Conservation (phyloP, 1,140 invertebrate genomes). For the Drosophila repleta region DNA sequence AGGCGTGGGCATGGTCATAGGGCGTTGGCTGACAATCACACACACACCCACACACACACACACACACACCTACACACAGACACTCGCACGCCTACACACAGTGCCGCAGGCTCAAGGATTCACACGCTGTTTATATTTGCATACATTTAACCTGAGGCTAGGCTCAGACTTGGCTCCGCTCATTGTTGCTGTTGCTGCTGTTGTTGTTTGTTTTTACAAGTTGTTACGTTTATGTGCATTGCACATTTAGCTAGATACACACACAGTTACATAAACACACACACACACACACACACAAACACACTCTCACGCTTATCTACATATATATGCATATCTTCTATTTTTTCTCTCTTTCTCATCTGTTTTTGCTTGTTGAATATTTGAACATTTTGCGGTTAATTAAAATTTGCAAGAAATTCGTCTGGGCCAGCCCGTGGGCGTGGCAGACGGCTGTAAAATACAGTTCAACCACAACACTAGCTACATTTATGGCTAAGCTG, state of each 20-base stretch:
- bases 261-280: background rate
- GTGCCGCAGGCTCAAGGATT: conserved; percentile 35
- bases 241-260: conserved; percentile 39
- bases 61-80: background rate
- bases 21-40: background rate
- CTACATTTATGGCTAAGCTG: background rate
- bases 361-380: conserved; percentile 32
- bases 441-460: background rate
- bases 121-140: conserved; percentile 78
- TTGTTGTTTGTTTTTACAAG: conserved; percentile 68
- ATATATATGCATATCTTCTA: background rate
- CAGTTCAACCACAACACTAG: conserved; percentile 1
- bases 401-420: conserved; percentile 41
- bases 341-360: conserved; percentile 16
- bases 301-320: too few species aligned
- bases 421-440: background rate
- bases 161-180: conserved; percentile 34
- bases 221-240: conserved; percentile 58
- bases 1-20: background rate
- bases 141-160: conserved; percentile 74
- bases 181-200: conserved; percentile 35
- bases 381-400: conserved; percentile 56
- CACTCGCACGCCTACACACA: background rate
- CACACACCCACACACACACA: background rate
- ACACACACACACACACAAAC: background rate